Base-by-base conservation (phyloP, 2,888 invertebrate genomes). In the Aplocera efformata region DNA sequence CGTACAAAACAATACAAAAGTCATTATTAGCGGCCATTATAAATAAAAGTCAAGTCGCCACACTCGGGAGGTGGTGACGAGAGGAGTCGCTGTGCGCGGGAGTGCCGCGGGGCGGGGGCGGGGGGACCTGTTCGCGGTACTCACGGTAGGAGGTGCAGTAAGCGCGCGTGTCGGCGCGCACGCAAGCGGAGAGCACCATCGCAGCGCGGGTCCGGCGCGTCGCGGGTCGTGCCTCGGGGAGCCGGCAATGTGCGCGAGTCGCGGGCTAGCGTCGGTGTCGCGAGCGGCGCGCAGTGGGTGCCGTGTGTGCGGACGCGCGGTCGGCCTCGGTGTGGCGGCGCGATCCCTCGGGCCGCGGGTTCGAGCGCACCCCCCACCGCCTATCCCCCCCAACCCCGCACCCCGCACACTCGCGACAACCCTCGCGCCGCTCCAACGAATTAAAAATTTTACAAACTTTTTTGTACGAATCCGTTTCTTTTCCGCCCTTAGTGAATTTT, bases 401-500 rank as follows among this genome's bases (percentile, higher is more conserved):
- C 27, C 39, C 21, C 39, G 35, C 32, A 41, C 24, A 30, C 47
- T 40, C 51, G 48, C 32, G 42, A 50, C 59, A 60, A 41, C 58
- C 45, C 68, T 56, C 57, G 32, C 62, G 48, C 63, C 64, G 65
- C 62, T 60, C 72, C 69, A 68, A 63, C 72, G 81, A 82, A 85
- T 86, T 82, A 76, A 78, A 80, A 65, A 71, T 76, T 77, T 68
- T 55, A 46, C 38, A 62, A 69, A 79, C 78, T 84, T 86, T 84
- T 86, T 86, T 85, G 64, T 79, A 53, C 61, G 69, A 88, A 85
- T 86, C 84, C 82, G 83, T 84, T 85, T 79, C 85, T 88, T 86
- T 88, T 84, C 82, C 83, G 77, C 85, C 85, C 84, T 80, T 84
- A 77, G 84, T 83, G 83, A 79, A 73, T 86, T 88, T 89, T 88